Evolutionary conservation across 2,113 vertebrate genomes (phyloP).

Genomic region (human (Homo sapiens)): GRCh38 chr16:51667001-51667500

Average conservation of each 20-base stretch:
- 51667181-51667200: constrained; percentile 47
- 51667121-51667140: constrained; percentile 81
- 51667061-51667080: constrained; percentile 85
- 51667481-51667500: neutral
- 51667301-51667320: neutral
- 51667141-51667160: constrained; percentile 77
- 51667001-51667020: constrained; percentile 82
- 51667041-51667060: constrained; percentile 84
- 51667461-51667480: neutral
- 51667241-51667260: constrained; percentile 53
- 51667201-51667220: constrained; percentile 54
- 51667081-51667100: constrained; percentile 81
- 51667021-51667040: constrained; percentile 84
- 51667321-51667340: neutral
- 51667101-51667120: constrained; percentile 83
- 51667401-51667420: neutral
- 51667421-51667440: neutral
- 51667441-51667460: neutral
- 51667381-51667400: neutral
- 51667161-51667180: constrained; percentile 72
- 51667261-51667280: constrained; percentile 2
- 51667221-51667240: constrained; percentile 69
- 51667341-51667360: neutral
- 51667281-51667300: neutral
- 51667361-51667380: neutral